These are phyloP conservation scores for Pammene fasciana DNA, from an alignment of 2,888 invertebrate genomes.

Conservation along the genomic window DNA sequence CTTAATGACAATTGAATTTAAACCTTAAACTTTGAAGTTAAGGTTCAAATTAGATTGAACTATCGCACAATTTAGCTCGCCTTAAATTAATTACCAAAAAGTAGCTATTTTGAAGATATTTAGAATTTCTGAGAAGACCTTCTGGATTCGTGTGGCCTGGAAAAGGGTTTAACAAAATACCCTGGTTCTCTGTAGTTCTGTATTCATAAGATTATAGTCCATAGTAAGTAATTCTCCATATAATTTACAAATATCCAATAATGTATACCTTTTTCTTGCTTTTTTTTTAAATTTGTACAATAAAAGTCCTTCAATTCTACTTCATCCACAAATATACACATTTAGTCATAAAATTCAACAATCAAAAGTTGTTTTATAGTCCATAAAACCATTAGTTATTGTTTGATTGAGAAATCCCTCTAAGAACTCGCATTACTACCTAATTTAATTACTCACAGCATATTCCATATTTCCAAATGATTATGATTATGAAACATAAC, in stretches of 20 bases:
- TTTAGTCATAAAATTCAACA: slow-evolving; percentile 6
- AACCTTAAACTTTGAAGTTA: too few species aligned
- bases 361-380: slow-evolving; percentile 7
- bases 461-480: slow-evolving; percentile 25
- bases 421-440: slow-evolving; percentile 13
- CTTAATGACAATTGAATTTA: too few species aligned
- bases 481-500: slow-evolving; percentile 29
- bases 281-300: background rate
- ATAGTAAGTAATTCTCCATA: background rate
- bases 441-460: slow-evolving; percentile 13
- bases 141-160: too few species aligned
- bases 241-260: background rate
- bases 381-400: slow-evolving; percentile 25
- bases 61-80: too few species aligned
- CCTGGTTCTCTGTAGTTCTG: background rate
- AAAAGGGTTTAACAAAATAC: too few species aligned
- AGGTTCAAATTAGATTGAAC: too few species aligned
- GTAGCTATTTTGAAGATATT: too few species aligned
- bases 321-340: background rate
- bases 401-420: slow-evolving; percentile 2
- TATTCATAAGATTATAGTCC: background rate
- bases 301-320: background rate
- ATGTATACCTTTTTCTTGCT: background rate
- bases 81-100: too few species aligned
- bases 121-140: too few species aligned